Percentiles rank a stretch among this genome's conserved stretches.
Evolutionary conservation across 2,888 invertebrate genomes (phyloP).

Genomic region (Anoplius nigerrimus): DNA sequence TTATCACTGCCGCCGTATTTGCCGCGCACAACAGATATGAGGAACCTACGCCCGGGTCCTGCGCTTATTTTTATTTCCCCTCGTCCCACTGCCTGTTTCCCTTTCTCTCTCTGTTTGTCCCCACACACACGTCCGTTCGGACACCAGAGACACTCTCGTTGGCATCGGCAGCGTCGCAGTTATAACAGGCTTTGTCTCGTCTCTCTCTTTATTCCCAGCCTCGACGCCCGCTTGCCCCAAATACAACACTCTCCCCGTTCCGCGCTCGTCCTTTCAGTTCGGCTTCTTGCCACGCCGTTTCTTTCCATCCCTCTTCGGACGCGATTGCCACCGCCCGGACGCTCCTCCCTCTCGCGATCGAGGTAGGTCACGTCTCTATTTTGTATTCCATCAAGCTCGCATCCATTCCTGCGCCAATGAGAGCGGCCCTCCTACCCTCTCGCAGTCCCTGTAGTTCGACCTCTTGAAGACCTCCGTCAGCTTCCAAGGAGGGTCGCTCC

Average conservation of each 20-base stretch:
- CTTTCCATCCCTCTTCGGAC: neutral
- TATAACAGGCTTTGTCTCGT: neutral
- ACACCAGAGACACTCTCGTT: neutral
- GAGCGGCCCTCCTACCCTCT: constrained; percentile 15
- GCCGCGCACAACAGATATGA: neutral
- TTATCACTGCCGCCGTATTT: no score
- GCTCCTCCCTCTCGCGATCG: constrained; percentile 24
- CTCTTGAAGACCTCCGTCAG: constrained; percentile 32
- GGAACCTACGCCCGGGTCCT: constrained; percentile 1
- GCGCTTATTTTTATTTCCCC: constrained; percentile 26
- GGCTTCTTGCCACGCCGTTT: neutral
- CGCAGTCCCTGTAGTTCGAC: constrained; percentile 12
- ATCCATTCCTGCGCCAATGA: constrained; percentile 49
- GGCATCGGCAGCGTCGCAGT: neutral
- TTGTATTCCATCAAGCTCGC: constrained; percentile 57
- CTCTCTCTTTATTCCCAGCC: constrained; percentile 1
- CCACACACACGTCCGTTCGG: no score
- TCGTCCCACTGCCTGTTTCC: neutral
- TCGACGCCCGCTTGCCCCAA: neutral
- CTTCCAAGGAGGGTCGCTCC: constrained; percentile 15
- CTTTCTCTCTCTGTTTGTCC: neutral
- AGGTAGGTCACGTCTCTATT: constrained; percentile 52
- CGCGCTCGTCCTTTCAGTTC: neutral
- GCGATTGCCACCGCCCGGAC: neutral
- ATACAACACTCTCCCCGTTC: neutral